phyloP scores from a whole-genome alignment of 2,113 vertebrate genomes.

The Notechis scutatus region DNA sequence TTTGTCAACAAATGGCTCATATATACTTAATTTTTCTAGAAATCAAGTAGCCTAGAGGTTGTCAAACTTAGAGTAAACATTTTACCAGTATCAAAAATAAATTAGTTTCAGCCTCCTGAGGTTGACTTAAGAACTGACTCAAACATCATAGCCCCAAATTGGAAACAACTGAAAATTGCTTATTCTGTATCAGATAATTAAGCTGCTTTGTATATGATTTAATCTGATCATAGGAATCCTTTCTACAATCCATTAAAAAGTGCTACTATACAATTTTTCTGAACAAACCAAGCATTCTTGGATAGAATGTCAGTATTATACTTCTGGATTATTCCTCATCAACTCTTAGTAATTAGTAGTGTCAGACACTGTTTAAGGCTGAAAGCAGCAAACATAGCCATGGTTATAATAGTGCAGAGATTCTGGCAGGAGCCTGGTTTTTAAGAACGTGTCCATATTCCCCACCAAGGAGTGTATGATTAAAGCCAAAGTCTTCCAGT shows the following conservation, averaged over 20 bases:
- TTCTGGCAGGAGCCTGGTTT: background rate
- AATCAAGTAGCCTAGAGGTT: background rate
- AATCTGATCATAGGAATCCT: background rate
- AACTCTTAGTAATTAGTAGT: background rate
- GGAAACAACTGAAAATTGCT: background rate
- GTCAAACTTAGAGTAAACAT: background rate
- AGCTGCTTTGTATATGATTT: background rate
- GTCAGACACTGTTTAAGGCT: background rate
- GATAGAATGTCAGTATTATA: background rate
- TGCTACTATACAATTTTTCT: background rate
- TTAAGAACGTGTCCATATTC: background rate
- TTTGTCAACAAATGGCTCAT: background rate
- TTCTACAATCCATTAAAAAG: background rate
- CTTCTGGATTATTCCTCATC: background rate
- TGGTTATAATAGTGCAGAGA: background rate
- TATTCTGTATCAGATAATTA: background rate
- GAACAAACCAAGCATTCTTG: background rate
- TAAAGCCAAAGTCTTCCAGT: background rate
- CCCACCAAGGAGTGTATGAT: background rate
- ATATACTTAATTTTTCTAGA: conserved; percentile 6
- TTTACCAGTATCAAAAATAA: background rate
- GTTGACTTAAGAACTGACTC: conserved; percentile 3
- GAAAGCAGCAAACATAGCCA: background rate
- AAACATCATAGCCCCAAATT: background rate
- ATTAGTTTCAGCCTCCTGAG: background rate